Percentiles rank a stretch among this genome's conserved stretches.
These are phyloP conservation scores for Crematogaster levior DNA, from an alignment of 2,888 invertebrate genomes.

Conservation along the genomic window DNA sequence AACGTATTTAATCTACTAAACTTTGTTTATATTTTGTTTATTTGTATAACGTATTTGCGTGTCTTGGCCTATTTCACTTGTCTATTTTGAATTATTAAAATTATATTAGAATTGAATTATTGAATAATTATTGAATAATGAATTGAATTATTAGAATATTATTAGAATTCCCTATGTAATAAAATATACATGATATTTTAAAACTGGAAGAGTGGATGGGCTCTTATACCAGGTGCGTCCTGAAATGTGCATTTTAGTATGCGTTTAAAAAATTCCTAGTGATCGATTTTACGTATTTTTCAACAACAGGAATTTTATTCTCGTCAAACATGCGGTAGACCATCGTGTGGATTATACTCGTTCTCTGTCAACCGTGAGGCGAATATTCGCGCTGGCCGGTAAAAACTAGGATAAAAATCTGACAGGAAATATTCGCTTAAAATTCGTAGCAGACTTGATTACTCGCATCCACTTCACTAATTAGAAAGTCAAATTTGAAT, in stretches of 20 bases:
- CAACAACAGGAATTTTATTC: slow-evolving; percentile 50
- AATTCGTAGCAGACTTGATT: slow-evolving; percentile 33
- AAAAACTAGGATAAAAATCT: slow-evolving; percentile 42
- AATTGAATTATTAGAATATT: not conserved
- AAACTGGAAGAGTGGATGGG: not conserved
- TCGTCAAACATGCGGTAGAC: slow-evolving; percentile 54
- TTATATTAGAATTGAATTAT: too few relatives aligned
- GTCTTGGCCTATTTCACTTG: too few relatives aligned
- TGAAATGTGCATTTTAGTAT: slow-evolving; percentile 11
- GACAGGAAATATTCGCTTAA: slow-evolving; percentile 32
- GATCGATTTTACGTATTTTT: slow-evolving; percentile 55
- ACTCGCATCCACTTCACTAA: slow-evolving; percentile 10
- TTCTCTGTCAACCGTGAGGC: slow-evolving; percentile 57
- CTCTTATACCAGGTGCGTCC: not conserved
- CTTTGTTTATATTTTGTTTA: too few relatives aligned
- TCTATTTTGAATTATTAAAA: too few relatives aligned
- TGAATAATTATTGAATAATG: too few relatives aligned
- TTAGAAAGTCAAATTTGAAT: slow-evolving; percentile 42
- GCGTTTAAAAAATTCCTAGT: slow-evolving; percentile 1
- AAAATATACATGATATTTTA: slow-evolving; percentile 19
- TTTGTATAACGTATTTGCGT: too few relatives aligned
- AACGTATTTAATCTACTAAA: too few relatives aligned
- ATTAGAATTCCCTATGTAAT: slow-evolving; percentile 6
- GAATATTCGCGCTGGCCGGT: slow-evolving; percentile 65
- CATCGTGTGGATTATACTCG: slow-evolving; percentile 66